phyloP scores from a whole-genome alignment of 2,888 invertebrate genomes.

The Metopia argyrocephala region DNA sequence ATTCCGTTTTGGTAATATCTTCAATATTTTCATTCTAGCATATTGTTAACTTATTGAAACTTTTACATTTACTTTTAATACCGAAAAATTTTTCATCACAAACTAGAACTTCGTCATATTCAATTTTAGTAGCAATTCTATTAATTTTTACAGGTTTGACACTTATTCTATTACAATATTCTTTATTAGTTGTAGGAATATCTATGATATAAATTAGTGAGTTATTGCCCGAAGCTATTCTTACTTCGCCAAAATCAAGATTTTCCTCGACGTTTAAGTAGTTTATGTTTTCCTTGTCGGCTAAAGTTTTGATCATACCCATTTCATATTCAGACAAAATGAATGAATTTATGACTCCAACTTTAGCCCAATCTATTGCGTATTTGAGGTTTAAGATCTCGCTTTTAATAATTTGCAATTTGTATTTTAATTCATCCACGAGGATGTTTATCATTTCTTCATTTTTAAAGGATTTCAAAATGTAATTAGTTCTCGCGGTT shows the following conservation, averaged over 20 bases:
- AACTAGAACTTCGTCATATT: conserved; percentile 7
- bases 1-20: conserved; percentile 7
- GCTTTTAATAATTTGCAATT: conserved; percentile 55
- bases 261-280: conserved; percentile 61
- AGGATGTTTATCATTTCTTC: conserved; percentile 22
- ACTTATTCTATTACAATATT: conserved; percentile 33
- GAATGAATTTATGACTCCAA: conserved; percentile 56
- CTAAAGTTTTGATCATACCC: conserved; percentile 43
- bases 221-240: conserved; percentile 52
- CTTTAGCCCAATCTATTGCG: conserved; percentile 59
- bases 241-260: conserved; percentile 61
- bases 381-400: conserved; percentile 58
- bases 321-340: conserved; percentile 59
- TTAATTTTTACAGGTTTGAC: conserved; percentile 43
- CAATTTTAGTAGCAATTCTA: background rate
- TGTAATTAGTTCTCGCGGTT: conserved; percentile 1
- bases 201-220: conserved; percentile 60
- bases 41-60: background rate
- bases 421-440: conserved; percentile 31
- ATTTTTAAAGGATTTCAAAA: conserved; percentile 34
- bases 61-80: conserved; percentile 15
- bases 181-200: conserved; percentile 52
- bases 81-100: conserved; percentile 6
- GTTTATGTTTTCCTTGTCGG: conserved; percentile 55
- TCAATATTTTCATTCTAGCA: conserved; percentile 11